Evolutionary conservation across 2,888 invertebrate genomes (phyloP).

Genomic region (Drosophila prolongata): DNA sequence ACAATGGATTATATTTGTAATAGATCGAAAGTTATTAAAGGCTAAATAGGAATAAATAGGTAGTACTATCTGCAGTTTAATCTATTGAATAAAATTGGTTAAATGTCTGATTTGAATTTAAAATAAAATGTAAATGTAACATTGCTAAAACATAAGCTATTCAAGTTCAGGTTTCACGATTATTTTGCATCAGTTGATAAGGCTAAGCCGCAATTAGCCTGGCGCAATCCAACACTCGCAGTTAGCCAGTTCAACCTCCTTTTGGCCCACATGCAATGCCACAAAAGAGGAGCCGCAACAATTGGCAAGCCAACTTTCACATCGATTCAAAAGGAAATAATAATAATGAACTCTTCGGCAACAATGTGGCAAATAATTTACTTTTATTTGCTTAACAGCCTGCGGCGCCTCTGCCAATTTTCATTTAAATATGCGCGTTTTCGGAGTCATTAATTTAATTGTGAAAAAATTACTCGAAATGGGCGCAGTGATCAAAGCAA

Average conservation of each 20-base stretch:
- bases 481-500: conserved; percentile 46
- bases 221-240: conserved; percentile 4
- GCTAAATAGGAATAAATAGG: too few species aligned
- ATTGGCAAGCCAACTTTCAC: conserved; percentile 54
- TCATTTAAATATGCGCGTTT: conserved; percentile 45
- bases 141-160: background rate
- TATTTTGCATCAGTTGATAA: conserved; percentile 12
- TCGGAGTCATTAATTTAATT: conserved; percentile 61
- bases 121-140: background rate
- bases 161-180: background rate
- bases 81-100: background rate
- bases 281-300: conserved; percentile 32
- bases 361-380: conserved; percentile 20
- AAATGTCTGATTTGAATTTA: background rate
- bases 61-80: too few species aligned
- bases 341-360: conserved; percentile 19
- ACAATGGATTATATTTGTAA: too few species aligned
- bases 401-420: conserved; percentile 35
- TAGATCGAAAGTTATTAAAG: too few species aligned
- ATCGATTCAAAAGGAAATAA: conserved; percentile 35
- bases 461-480: conserved; percentile 39
- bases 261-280: conserved; percentile 13
- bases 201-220: conserved; percentile 25
- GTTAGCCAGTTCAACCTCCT: conserved; percentile 35
- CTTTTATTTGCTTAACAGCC: conserved; percentile 15